phyloP scores from a whole-genome alignment of 2,797 vertebrate genomes.

The Capromys pilorides region DNA sequence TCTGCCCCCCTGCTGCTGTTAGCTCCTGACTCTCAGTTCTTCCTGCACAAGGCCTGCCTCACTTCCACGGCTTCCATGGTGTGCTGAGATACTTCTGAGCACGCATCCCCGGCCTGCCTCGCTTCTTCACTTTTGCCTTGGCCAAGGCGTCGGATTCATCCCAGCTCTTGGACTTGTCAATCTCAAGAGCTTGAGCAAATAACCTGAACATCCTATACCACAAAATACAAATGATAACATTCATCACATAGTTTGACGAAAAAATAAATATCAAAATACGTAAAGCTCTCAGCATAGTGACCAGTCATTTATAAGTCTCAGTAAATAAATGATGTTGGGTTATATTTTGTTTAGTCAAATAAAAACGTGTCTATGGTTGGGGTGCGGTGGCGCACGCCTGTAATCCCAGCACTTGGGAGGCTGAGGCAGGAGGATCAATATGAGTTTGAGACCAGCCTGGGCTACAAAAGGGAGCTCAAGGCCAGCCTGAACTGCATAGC shows the following conservation, averaged over 20 bases:
- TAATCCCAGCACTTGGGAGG: no score
- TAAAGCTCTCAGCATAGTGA: neutral
- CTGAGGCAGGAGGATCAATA: no score
- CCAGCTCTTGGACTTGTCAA: neutral
- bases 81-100: rapidly evolving
- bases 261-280: conserved; percentile 4
- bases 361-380: neutral
- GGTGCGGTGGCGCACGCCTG: no score
- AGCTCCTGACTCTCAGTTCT: neutral
- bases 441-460: no score
- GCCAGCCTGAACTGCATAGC: no score
- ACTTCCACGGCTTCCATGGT: rapidly evolving
- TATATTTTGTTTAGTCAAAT: neutral
- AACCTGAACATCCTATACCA: neutral
- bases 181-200: neutral
- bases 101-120: neutral
- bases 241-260: neutral
- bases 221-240: neutral
- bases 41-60: neutral
- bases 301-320: neutral
- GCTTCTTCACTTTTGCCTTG: neutral
- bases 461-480: no score
- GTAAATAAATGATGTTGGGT: neutral
- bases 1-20: neutral
- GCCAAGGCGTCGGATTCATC: neutral